phyloP scores from a whole-genome alignment of 2,797 vertebrate genomes.

The Pangasius mekongensis region DNA sequence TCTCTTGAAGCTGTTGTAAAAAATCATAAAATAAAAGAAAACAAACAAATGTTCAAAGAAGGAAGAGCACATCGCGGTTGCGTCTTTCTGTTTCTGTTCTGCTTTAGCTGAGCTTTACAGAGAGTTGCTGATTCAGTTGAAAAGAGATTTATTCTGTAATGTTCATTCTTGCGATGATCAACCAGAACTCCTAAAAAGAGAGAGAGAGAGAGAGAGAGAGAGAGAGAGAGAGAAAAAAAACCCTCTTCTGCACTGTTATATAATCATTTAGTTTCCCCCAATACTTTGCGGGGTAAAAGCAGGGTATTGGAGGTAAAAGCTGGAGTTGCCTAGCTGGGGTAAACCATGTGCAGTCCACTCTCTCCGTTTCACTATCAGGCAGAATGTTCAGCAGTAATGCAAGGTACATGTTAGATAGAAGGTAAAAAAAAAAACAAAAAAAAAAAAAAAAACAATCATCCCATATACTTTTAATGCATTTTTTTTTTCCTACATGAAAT shows the following conservation, averaged over 20 bases:
- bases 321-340: background rate
- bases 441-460: background rate
- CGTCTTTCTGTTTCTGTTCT: background rate
- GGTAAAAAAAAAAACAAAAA: too few species aligned
- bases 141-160: background rate
- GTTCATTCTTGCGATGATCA: background rate
- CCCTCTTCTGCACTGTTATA: too few species aligned
- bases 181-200: background rate
- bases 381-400: conserved; percentile 1
- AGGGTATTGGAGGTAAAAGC: background rate
- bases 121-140: background rate
- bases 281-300: background rate
- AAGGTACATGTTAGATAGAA: background rate
- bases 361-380: background rate
- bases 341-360: background rate
- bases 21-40: background rate
- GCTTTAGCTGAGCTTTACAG: background rate
- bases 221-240: too few species aligned
- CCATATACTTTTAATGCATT: conserved; percentile 32
- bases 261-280: background rate
- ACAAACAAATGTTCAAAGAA: background rate
- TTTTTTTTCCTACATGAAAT: conserved; percentile 36
- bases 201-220: too few species aligned
- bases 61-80: background rate
- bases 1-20: background rate